These are phyloP conservation scores for Nanorana parkeri DNA, from an alignment of 2,113 vertebrate species.

Conservation along the genomic window DNA sequence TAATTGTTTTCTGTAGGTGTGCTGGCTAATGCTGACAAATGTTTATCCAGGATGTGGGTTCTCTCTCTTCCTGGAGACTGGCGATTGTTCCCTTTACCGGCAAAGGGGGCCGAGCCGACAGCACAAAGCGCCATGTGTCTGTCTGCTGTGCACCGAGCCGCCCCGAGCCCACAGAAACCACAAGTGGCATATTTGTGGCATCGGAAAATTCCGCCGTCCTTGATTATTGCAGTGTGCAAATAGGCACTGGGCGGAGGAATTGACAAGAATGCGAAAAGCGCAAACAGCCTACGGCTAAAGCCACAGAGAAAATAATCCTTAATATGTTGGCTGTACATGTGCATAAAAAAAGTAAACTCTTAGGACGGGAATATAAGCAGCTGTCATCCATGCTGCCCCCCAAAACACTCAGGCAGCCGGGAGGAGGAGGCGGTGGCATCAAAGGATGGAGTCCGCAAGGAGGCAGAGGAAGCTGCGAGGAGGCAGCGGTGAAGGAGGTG, in stretches of 20 bases:
- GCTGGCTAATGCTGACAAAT: slow-evolving; percentile 38
- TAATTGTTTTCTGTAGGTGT: slow-evolving; percentile 52
- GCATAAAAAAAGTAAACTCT: no score
- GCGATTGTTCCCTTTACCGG: slow-evolving; percentile 17
- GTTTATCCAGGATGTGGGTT: slow-evolving; percentile 52
- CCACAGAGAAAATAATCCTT: no score
- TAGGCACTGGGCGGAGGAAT: not conserved
- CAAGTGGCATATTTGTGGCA: slow-evolving; percentile 18
- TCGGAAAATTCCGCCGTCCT: not conserved
- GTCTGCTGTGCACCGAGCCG: not conserved
- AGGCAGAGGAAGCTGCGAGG: no score
- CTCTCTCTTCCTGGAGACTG: slow-evolving; percentile 26
- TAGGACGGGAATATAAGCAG: no score
- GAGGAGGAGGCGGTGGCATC: no score
- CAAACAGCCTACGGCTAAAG: not conserved
- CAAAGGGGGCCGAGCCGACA: not conserved
- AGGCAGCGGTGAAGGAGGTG: no score
- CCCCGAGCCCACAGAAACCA: not conserved
- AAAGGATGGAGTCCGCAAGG: no score
- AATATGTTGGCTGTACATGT: no score
- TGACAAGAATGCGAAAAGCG: not conserved
- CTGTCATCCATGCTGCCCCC: no score
- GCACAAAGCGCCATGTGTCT: slow-evolving; percentile 16
- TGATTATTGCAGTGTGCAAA: not conserved
- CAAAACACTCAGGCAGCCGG: no score